A percentile compares a stretch with the other conserved stretches of the same genome.
Conservation (phyloP, 2,888 invertebrate species). For the Drosophila koepferae region DNA sequence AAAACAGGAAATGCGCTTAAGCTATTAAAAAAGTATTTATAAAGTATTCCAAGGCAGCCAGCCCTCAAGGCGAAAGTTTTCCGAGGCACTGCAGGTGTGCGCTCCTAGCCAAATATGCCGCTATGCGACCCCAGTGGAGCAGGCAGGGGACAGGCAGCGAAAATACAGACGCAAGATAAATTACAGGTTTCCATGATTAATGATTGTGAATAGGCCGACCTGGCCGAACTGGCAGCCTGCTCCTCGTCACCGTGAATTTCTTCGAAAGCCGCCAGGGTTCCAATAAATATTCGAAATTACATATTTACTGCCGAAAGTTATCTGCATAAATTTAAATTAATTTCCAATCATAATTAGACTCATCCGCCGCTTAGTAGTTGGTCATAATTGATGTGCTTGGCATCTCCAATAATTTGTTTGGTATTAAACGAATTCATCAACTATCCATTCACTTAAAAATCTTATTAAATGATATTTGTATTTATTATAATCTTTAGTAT, state of each 20-base stretch:
- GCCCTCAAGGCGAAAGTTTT: slow-evolving; percentile 45
- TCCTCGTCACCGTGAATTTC: slow-evolving; percentile 17
- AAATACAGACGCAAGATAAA: slow-evolving; percentile 69
- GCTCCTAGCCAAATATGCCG: slow-evolving; percentile 7
- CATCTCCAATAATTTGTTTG: background rate
- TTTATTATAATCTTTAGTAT: no score
- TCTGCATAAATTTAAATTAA: slow-evolving; percentile 19
- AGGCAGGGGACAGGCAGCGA: slow-evolving; percentile 21
- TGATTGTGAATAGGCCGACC: slow-evolving; percentile 63
- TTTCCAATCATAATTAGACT: background rate
- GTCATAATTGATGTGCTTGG: background rate
- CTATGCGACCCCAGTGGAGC: slow-evolving; percentile 3
- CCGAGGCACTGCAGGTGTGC: slow-evolving; percentile 45
- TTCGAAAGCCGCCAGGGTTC: slow-evolving; percentile 8
- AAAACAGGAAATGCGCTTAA: slow-evolving; percentile 75
- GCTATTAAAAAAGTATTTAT: slow-evolving; percentile 80
- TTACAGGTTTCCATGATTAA: slow-evolving; percentile 76
- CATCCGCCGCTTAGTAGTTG: background rate
- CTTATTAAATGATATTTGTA: background rate
- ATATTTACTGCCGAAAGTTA: slow-evolving; percentile 2
- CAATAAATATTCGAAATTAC: slow-evolving; percentile 25
- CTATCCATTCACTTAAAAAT: background rate
- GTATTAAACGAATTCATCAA: background rate
- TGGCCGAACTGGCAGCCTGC: slow-evolving; percentile 22
- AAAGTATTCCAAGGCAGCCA: slow-evolving; percentile 65